Base-by-base conservation (phyloP, 2,888 invertebrate species). In the Halictus quadricinctus region DNA sequence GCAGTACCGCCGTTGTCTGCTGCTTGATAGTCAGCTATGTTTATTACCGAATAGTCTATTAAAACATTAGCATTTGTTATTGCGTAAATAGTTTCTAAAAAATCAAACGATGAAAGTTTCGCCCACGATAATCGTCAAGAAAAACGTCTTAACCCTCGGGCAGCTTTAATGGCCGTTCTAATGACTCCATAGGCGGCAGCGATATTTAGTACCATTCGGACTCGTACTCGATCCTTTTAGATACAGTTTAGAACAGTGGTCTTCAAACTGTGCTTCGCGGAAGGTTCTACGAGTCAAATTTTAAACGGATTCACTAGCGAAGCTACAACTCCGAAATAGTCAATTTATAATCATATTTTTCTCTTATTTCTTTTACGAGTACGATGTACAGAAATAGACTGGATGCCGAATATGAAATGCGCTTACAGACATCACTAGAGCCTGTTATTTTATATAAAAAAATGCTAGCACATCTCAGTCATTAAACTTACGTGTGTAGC, bases 41-140 rank as follows among this genome's bases (percentile, higher is more conserved):
- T 69, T 69, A 36, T 69, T 69, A 69, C 41, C 36, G 41, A 41
- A 69, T 69, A 69, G 66, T 41, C 36, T 66, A 66, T 66, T 36
- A 12, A 36, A 36, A 66, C 41, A 69, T 69, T 69, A 69, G 41
- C 41, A 69, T 69, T 69, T 69, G 41, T 69, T 69, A 69, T 21
- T 69, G 41, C 69, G 29, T 64, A 29, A 64, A 64, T 64, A 18
- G 64, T 64, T 64, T 15, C 36, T 29, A 36, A 29, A 64, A 29
- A 18, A 29, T 64, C 64, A 64, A 64, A 36, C 64, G 29, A 64
- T 15, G 60, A 64, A 64, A 64, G 60, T 58, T n/a, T 58, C 58
- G 12, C 58, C 58, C 3, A n/a, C n/a, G n/a, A 58, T n/a, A n/a
- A n/a, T n/a, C 21, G 58, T 13, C 25, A 64, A 64, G 64, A 29